phyloP scores from a whole-genome alignment of 2,113 vertebrate genomes.

The Oncorhynchus kisutch region DNA sequence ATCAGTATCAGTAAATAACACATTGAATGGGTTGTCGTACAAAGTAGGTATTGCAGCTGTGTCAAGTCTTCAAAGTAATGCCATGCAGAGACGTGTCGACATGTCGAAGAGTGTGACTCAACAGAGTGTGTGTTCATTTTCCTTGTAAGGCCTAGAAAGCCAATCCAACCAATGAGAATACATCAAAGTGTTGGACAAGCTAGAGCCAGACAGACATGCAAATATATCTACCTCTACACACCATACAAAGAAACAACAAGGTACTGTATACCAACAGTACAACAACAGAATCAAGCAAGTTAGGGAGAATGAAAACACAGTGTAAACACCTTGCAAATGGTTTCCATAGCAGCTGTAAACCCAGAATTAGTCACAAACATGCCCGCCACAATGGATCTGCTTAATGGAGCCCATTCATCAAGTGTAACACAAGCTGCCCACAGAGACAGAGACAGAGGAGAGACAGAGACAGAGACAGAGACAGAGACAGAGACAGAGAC shows the following conservation, averaged over 20 bases:
- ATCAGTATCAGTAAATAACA: too few relatives aligned
- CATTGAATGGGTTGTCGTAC: too few relatives aligned
- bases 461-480: background rate
- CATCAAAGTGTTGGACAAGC: background rate
- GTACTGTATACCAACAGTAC: background rate
- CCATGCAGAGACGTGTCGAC: too few relatives aligned
- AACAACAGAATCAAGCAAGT: too few relatives aligned
- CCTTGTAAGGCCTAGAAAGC: too few relatives aligned
- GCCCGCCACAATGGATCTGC: background rate
- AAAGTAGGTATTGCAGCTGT: too few relatives aligned
- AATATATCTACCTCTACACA: too few relatives aligned
- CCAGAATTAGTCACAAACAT: conserved; percentile 42
- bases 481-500: background rate
- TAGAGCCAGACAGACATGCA: conserved; percentile 11
- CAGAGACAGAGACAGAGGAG: too few relatives aligned
- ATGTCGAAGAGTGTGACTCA: too few relatives aligned
- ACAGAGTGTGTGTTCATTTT: too few relatives aligned
- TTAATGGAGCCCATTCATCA: conserved; percentile 36
- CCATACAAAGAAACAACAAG: too few relatives aligned
- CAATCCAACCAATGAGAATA: background rate
- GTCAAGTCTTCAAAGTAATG: too few relatives aligned
- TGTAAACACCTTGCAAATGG: conserved; percentile 36
- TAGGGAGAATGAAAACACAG: conserved; percentile 28
- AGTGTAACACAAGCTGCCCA: background rate
- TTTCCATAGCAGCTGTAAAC: conserved; percentile 42